A percentile compares a stretch with the other conserved stretches of the same genome.
phyloP scores from a whole-genome alignment of 2,113 vertebrate species.

The Microtus ochrogaster region DNA sequence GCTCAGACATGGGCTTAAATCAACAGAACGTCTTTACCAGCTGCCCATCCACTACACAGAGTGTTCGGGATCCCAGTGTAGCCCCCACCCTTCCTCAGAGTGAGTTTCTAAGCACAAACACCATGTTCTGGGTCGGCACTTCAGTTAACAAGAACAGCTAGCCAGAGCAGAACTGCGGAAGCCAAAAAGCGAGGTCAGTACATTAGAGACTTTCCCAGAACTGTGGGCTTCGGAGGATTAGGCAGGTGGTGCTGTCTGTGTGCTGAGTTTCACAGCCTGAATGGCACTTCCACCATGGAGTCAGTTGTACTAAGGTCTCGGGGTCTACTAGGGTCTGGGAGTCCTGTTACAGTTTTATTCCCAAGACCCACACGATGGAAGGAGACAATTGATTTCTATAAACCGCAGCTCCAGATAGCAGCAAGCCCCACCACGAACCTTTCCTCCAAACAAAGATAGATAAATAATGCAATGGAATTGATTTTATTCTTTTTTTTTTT shows the following conservation, averaged over 20 bases:
- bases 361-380: neutral
- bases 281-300: neutral
- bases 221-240: neutral
- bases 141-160: neutral
- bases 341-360: neutral
- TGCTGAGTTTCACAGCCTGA: neutral
- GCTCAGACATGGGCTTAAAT: neutral
- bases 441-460: neutral
- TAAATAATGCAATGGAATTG: neutral
- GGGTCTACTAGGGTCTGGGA: neutral
- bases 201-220: neutral
- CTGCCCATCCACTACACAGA: neutral
- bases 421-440: neutral
- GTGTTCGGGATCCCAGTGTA: neutral
- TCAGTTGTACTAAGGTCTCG: neutral
- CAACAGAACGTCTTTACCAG: neutral
- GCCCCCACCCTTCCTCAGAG: neutral
- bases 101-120: neutral
- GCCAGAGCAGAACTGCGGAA: neutral
- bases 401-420: neutral
- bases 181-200: neutral
- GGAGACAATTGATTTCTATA: neutral
- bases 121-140: neutral
- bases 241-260: neutral
- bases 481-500: neutral